Evolutionary conservation across 2,113 vertebrate species (phyloP).

Genomic region (Perca fluviatilis): DNA sequence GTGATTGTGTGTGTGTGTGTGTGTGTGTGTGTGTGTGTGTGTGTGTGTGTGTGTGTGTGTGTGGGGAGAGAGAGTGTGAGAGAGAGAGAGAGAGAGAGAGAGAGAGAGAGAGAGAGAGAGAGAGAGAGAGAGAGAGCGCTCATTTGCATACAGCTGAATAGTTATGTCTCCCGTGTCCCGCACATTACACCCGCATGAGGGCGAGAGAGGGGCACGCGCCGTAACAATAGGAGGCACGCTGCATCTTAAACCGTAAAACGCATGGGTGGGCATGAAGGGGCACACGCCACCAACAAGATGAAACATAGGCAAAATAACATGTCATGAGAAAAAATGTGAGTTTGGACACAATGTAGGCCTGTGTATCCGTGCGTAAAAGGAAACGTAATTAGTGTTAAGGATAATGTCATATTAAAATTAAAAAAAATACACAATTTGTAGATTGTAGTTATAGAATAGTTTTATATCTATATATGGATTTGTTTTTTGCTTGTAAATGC

Average conservation of each 20-base stretch:
- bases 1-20: constrained; percentile 27
- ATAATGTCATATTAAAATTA: not conserved
- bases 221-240: constrained; percentile 80
- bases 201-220: constrained; percentile 78
- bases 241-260: constrained; percentile 68
- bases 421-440: not conserved
- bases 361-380: constrained; percentile 31
- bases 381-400: not conserved
- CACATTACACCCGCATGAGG: constrained; percentile 76
- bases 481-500: not conserved
- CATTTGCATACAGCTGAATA: constrained; percentile 87
- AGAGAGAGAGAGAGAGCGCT: constrained; percentile 35
- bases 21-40: not conserved
- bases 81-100: constrained; percentile 15
- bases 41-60: constrained; percentile 10
- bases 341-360: not conserved
- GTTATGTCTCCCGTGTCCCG: constrained; percentile 66
- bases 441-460: no score
- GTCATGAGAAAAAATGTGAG: not conserved
- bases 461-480: not conserved
- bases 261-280: constrained; percentile 65
- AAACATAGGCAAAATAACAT: constrained; percentile 47
- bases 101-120: constrained; percentile 24
- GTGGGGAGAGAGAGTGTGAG: not conserved
- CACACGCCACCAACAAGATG: constrained; percentile 60